Base-by-base conservation (phyloP, 2,888 invertebrate species). In the Sesamia inferens region DNA sequence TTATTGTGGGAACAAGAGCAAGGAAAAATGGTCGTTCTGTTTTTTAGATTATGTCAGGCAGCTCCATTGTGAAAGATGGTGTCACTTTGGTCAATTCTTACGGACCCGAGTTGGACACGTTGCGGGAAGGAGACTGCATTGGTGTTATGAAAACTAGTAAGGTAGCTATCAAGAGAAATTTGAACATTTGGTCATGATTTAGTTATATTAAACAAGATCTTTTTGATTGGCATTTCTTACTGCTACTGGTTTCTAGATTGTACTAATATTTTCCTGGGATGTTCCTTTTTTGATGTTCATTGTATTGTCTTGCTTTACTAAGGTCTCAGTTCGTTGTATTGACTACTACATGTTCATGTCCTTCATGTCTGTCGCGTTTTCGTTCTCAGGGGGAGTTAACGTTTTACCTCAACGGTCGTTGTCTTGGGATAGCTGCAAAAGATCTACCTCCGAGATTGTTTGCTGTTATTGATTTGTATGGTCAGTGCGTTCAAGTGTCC, bases 391-490 rank as follows among this genome's bases (percentile, higher is more conserved):
- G 98, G 13, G 98, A 98, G 88, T 95, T 99, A 76, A 97, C 98
- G 89, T 99, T 99, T 93, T 99, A 97, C 91, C 97, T 99, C 24
- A 99, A 99, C 93, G 99, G 98, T 2, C 97, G 98, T 85, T 98
- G 98, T 39, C 98, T 99, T 92, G 99, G 99, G 0, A 97, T 98
- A 55, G 99, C 99, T 5, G 98, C 98, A 0, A 97, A 96, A 84
- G 97, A 97, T 85, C 95, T 99, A 84, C 99, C 99, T 0, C 90
- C 96, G 31, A 96, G 97, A 74, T 97, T 99, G 74, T 99, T 98
- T 96, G 99, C 99, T 24, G 99, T 99, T n/a, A 98, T 99, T 63
- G 99, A 99, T 96, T 95, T 99, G 81, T 99, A 99, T 89, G 99
- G 99, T 0, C 99, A 99, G 91, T 99, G 99, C 94, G 99, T 99